phyloP scores from a whole-genome alignment of 2,113 vertebrate species.

The Eptesicus fuscus region DNA sequence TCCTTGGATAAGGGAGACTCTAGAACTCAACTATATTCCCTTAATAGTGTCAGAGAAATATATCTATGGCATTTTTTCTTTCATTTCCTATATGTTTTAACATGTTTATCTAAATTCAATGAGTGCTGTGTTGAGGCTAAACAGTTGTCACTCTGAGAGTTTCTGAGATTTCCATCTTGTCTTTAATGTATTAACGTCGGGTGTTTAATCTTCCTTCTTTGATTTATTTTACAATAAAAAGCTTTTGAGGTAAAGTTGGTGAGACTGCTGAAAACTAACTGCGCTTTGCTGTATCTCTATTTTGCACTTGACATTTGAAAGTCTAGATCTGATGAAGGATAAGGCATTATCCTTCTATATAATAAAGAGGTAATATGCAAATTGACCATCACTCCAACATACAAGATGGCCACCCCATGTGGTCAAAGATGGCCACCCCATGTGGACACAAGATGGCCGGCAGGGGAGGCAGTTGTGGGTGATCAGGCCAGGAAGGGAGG shows the following conservation, averaged over 20 bases:
- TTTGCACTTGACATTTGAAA: background rate
- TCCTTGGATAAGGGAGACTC: background rate
- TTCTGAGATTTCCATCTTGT: background rate
- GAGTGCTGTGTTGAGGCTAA: background rate
- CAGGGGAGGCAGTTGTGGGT: too few species aligned
- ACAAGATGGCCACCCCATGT: too few species aligned
- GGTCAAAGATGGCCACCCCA: too few species aligned
- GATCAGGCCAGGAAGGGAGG: too few species aligned
- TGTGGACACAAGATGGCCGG: too few species aligned
- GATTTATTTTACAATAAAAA: background rate
- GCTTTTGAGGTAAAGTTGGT: background rate
- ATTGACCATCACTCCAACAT: too few species aligned
- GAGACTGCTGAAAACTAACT: background rate
- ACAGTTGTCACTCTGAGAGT: background rate
- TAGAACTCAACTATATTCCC: background rate
- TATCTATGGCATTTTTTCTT: fast-evolving
- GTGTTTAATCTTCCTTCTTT: background rate
- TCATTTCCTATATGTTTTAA: background rate
- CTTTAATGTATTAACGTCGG: background rate
- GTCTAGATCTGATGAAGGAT: background rate
- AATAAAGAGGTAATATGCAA: too few species aligned
- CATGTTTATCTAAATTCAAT: background rate
- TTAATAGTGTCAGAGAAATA: background rate
- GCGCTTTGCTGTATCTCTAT: background rate
- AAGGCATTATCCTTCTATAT: background rate